phyloP scores from a whole-genome alignment of 2,113 vertebrate species.

The Nematolebias whitei region DNA sequence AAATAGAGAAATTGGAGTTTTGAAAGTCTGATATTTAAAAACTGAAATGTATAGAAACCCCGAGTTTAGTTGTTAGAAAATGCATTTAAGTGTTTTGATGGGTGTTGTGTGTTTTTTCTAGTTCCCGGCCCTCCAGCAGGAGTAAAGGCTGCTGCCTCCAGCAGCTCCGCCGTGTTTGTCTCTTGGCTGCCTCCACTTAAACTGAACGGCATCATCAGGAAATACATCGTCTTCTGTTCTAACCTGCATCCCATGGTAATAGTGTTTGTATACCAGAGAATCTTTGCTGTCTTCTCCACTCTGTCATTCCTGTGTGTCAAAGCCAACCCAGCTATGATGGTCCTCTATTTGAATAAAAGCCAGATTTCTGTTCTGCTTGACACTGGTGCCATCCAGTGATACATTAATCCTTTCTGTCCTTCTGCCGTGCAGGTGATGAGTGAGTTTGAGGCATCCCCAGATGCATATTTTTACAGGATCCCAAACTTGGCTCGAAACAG shows the following conservation, averaged over 20 bases:
- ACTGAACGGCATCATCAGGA: conserved; percentile 95
- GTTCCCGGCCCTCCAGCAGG: conserved; percentile 96
- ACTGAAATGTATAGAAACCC: too few relatives aligned
- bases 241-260: conserved; percentile 95
- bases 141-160: conserved; percentile 93
- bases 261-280: conserved; percentile 56
- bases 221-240: conserved; percentile 98
- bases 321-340: neutral
- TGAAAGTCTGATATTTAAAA: too few relatives aligned
- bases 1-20: too few relatives aligned
- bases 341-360: too few relatives aligned
- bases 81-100: neutral
- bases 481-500: conserved; percentile 93
- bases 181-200: conserved; percentile 97
- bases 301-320: neutral
- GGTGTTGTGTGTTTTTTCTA: conserved; percentile 57
- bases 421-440: conserved; percentile 90
- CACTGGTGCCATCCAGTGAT: conserved; percentile 19
- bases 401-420: conserved; percentile 37
- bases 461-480: conserved; percentile 93
- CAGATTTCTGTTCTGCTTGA: neutral
- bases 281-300: neutral
- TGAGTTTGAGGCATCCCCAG: conserved; percentile 96
- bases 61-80: neutral
- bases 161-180: conserved; percentile 91